These are phyloP conservation scores for Cinclus mexicanus DNA, from an alignment of 2,113 vertebrate species.

Conservation along the genomic window DNA sequence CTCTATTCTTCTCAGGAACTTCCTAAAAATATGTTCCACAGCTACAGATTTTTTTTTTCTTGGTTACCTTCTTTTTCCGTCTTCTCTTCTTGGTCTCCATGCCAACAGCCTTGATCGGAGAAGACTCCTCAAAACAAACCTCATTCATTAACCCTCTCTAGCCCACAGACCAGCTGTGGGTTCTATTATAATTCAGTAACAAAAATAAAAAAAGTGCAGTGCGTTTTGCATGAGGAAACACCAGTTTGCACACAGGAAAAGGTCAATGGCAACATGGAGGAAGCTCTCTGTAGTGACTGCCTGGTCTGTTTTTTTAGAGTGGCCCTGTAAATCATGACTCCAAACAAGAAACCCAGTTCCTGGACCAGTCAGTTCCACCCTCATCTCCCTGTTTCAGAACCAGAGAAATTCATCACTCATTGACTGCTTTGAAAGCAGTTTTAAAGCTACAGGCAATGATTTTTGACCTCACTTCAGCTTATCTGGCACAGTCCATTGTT, in stretches of 20 bases:
- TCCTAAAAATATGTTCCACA: too few species aligned
- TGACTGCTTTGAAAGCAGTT: background rate
- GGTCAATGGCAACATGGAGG: background rate
- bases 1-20: too few species aligned
- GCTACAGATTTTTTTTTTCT: too few species aligned
- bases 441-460: background rate
- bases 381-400: background rate
- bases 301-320: background rate
- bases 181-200: background rate
- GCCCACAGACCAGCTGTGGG: too few species aligned
- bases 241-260: background rate
- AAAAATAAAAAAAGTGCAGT: background rate
- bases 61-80: too few species aligned
- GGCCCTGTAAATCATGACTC: background rate
- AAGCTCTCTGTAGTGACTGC: background rate
- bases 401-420: background rate
- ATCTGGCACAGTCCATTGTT: background rate
- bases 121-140: too few species aligned
- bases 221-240: background rate
- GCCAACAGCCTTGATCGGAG: too few species aligned
- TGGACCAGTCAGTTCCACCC: background rate
- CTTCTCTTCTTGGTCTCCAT: too few species aligned
- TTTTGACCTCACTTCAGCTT: background rate
- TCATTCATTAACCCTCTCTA: too few species aligned
- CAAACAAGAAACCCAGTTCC: background rate